Evolutionary conservation across 2,797 vertebrate species (phyloP).

Genomic region (Enteromius radiatus): DNA sequence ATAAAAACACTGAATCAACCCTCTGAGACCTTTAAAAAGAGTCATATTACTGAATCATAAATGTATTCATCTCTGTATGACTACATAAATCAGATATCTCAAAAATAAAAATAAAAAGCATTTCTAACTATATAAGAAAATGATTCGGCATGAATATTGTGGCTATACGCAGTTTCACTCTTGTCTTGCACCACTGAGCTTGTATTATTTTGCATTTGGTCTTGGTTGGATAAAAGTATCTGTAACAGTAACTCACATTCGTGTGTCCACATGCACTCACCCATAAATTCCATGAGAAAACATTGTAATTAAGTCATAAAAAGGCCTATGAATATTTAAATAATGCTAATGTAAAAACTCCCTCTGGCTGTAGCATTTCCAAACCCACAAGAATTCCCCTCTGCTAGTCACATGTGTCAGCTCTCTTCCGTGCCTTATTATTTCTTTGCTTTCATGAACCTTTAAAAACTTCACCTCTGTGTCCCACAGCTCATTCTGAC

Average conservation of each 20-base stretch:
- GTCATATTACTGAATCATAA: background rate
- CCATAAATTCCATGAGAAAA: constrained; percentile 57
- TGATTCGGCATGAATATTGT: background rate
- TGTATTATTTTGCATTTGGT: background rate
- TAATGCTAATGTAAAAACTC: constrained; percentile 66
- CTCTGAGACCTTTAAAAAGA: constrained; percentile 4
- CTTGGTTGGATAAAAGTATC: background rate
- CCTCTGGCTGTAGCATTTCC: constrained; percentile 51
- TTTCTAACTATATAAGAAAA: constrained; percentile 6
- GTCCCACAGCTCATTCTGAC: constrained; percentile 5
- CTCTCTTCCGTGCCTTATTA: background rate
- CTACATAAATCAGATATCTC: background rate
- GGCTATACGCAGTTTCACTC: background rate
- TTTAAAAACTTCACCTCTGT: background rate
- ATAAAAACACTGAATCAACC: background rate
- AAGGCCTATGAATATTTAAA: constrained; percentile 71
- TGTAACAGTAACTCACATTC: background rate
- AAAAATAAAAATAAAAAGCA: background rate
- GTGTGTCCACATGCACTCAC: constrained; percentile 1
- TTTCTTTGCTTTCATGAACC: background rate
- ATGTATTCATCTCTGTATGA: background rate
- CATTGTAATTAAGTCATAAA: constrained; percentile 70
- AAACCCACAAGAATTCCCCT: constrained; percentile 13
- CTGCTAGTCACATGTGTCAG: background rate
- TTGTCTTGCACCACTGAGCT: background rate